Evolutionary conservation across 2,113 vertebrate genomes (phyloP).

Genomic region (Antechinus stuartii): DNA sequence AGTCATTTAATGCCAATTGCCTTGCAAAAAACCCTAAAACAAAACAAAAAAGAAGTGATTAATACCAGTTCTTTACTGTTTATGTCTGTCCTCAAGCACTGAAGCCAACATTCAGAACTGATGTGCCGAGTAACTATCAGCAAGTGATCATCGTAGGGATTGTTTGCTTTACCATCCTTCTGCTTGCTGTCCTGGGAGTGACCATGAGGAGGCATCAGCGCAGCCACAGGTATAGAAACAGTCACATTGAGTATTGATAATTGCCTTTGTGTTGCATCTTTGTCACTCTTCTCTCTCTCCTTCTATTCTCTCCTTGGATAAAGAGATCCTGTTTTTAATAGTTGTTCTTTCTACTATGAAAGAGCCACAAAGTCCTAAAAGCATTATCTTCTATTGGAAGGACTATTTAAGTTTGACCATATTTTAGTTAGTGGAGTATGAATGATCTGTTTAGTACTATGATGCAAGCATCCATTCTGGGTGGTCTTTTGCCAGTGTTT

Average conservation of each 20-base stretch:
- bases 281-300: background rate
- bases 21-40: no score
- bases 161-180: constrained; percentile 61
- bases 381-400: background rate
- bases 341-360: background rate
- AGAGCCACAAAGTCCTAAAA: background rate
- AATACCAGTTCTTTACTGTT: background rate
- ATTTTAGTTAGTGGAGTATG: background rate
- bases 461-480: background rate
- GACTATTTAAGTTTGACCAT: background rate
- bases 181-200: constrained; percentile 64
- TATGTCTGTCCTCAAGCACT: background rate
- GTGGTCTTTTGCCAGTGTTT: constrained; percentile 9
- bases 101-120: background rate
- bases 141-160: constrained; percentile 74
- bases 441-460: background rate
- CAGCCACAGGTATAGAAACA: constrained; percentile 60
- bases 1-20: no score
- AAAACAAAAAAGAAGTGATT: background rate
- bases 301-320: background rate
- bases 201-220: constrained; percentile 39
- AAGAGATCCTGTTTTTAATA: background rate
- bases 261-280: background rate
- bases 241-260: no score
- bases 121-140: constrained; percentile 37